Conservation (phyloP, 2,113 vertebrate genomes). For the Anolis carolinensis region DNA sequence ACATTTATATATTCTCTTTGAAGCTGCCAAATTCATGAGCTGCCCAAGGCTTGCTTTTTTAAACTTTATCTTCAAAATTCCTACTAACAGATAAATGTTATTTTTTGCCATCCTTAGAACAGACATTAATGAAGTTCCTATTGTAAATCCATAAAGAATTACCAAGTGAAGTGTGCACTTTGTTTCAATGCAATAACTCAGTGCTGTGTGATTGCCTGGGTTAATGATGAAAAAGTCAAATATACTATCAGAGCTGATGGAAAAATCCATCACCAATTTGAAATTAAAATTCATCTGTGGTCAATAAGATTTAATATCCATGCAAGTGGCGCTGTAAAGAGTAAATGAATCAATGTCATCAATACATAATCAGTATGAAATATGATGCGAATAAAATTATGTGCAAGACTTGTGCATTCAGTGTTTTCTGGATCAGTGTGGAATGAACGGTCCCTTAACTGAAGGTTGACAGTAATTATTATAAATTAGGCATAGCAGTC, state of each 20-base stretch:
- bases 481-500: constrained; percentile 89
- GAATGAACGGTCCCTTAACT: constrained; percentile 86
- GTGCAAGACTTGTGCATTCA: constrained; percentile 83
- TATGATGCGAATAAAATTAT: constrained; percentile 92
- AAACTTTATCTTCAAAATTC: constrained; percentile 69
- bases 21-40: constrained; percentile 56
- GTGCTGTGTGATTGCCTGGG: constrained; percentile 83
- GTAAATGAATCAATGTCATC: constrained; percentile 92
- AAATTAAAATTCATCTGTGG: constrained; percentile 96
- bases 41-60: constrained; percentile 32
- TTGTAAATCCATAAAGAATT: constrained; percentile 88
- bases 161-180: constrained; percentile 85
- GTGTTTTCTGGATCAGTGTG: constrained; percentile 82
- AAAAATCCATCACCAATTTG: constrained; percentile 94
- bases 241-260: constrained; percentile 91
- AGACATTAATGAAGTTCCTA: constrained; percentile 88
- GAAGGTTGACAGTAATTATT: constrained; percentile 91
- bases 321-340: constrained; percentile 88
- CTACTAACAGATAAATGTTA: constrained; percentile 76
- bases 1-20: constrained; percentile 14
- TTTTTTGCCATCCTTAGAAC: constrained; percentile 73
- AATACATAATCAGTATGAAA: constrained; percentile 95
- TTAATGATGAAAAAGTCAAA: constrained; percentile 91
- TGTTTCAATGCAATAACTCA: constrained; percentile 88
- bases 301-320: constrained; percentile 95